Percentiles rank a stretch among this genome's conserved stretches.
Conservation (phyloP, 2,113 vertebrate species). For the Hyperopisus bebe region DNA sequence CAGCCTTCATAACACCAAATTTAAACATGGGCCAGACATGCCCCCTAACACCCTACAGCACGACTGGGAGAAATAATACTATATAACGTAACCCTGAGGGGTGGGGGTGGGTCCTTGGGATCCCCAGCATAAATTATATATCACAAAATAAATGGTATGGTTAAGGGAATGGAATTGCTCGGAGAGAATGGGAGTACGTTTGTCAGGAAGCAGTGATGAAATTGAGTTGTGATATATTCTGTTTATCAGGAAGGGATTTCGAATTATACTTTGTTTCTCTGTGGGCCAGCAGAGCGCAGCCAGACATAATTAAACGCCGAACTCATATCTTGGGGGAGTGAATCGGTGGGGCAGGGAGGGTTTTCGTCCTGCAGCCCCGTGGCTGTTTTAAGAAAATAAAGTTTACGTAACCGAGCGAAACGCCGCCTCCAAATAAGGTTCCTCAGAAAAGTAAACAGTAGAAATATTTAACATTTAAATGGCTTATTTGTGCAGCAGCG, state of each 20-base stretch:
- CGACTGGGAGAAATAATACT: neutral
- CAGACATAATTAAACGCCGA: conserved; percentile 16
- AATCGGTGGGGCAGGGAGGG: neutral
- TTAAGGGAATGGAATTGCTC: neutral
- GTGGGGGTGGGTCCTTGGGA: neutral
- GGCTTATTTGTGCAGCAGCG: neutral
- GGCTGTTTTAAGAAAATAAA: conserved; percentile 21
- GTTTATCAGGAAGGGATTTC: conserved; percentile 13
- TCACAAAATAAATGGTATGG: neutral
- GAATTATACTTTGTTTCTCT: conserved; percentile 16
- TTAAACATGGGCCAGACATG: neutral
- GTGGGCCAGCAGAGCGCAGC: conserved; percentile 11
- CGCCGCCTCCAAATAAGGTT: conserved; percentile 13
- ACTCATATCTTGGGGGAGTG: conserved; percentile 13
- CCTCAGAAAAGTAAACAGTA: neutral
- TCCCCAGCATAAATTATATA: neutral
- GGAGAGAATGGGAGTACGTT: neutral
- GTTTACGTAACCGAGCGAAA: conserved; percentile 24
- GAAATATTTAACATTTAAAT: conserved; percentile 9
- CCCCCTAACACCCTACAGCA: neutral
- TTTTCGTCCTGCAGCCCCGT: conserved; percentile 8
- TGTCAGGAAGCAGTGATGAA: neutral
- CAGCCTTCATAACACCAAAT: neutral
- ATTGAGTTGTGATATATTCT: conserved; percentile 7
- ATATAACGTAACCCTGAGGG: neutral